Percentiles rank a stretch among this genome's conserved stretches.
phyloP scores from a whole-genome alignment of 1,140 invertebrate genomes.

The Micrasema longulum region DNA sequence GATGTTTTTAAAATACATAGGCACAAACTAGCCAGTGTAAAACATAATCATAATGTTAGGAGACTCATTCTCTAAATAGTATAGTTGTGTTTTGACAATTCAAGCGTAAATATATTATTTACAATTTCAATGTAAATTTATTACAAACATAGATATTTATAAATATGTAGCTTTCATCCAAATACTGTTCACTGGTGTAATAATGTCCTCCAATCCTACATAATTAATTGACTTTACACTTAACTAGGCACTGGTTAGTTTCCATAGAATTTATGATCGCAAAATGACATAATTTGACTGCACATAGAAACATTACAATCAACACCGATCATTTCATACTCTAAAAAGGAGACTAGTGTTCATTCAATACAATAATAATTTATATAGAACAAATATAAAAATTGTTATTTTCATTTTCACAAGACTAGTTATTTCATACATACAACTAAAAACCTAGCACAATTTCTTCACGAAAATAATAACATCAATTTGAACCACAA shows the following conservation, averaged over 20 bases:
- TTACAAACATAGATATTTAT: no score
- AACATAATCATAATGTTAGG: no score
- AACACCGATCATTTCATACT: constrained; percentile 7
- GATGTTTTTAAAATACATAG: no score
- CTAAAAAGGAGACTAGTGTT: constrained; percentile 31
- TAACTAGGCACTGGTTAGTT: constrained; percentile 38
- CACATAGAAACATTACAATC: constrained; percentile 8
- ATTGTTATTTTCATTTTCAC: constrained; percentile 34
- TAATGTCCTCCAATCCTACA: constrained; percentile 9
- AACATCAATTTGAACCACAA: not conserved
- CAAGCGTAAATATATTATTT: no score
- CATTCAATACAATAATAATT: constrained; percentile 14
- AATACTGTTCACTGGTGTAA: constrained; percentile 26
- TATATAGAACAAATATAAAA: not conserved
- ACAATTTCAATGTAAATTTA: no score
- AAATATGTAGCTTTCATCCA: not conserved
- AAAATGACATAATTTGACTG: constrained; percentile 22
- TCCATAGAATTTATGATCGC: constrained; percentile 2
- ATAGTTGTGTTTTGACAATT: no score
- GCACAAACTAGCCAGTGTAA: no score
- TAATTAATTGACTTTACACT: constrained; percentile 29
- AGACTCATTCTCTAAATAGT: no score
- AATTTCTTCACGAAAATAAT: not conserved
- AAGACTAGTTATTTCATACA: constrained; percentile 44
- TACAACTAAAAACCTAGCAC: not conserved